Percentiles rank a stretch among this genome's conserved stretches.
These are phyloP conservation scores for Hoplodrina ambigua DNA, from an alignment of 2,888 invertebrate species.

Conservation along the genomic window DNA sequence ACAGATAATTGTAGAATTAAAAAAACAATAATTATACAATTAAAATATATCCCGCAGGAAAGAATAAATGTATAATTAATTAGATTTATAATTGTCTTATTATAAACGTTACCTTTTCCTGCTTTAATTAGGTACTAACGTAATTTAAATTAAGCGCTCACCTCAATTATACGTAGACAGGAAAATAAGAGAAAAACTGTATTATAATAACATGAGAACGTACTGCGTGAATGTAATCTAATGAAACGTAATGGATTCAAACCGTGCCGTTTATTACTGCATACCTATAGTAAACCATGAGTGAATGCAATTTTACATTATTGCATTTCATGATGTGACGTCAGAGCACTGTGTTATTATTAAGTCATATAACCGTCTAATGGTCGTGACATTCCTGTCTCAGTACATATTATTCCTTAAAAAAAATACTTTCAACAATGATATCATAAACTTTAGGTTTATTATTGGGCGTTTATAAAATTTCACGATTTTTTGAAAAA, in stretches of 20 bases:
- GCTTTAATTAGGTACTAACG: slow-evolving; percentile 32
- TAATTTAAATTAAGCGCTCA: slow-evolving; percentile 33
- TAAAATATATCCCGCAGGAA: not conserved
- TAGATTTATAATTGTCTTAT: not conserved
- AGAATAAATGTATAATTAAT: slow-evolving; percentile 12
- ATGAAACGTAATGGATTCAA: slow-evolving; percentile 52
- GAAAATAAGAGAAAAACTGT: slow-evolving; percentile 26
- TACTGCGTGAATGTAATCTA: slow-evolving; percentile 37
- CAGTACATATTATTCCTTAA: not conserved
- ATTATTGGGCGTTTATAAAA: too few species aligned
- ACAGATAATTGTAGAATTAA: not conserved
- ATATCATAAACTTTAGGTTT: too few species aligned
- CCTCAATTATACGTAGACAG: slow-evolving; percentile 21
- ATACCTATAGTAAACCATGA: slow-evolving; percentile 33
- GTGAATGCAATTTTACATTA: slow-evolving; percentile 64
- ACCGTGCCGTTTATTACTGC: slow-evolving; percentile 48
- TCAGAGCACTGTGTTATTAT: slow-evolving; percentile 1
- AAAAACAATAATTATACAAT: not conserved
- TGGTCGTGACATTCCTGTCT: not conserved
- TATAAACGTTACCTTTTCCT: slow-evolving; percentile 16
- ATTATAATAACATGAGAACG: slow-evolving; percentile 17
- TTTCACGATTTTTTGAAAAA: too few species aligned
- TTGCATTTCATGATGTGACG: slow-evolving; percentile 53
- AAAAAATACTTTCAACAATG: not conserved
- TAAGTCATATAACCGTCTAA: not conserved